These are phyloP conservation scores for Chloroclystis v-ata DNA, from an alignment of 2,888 invertebrate species.

Conservation along the genomic window DNA sequence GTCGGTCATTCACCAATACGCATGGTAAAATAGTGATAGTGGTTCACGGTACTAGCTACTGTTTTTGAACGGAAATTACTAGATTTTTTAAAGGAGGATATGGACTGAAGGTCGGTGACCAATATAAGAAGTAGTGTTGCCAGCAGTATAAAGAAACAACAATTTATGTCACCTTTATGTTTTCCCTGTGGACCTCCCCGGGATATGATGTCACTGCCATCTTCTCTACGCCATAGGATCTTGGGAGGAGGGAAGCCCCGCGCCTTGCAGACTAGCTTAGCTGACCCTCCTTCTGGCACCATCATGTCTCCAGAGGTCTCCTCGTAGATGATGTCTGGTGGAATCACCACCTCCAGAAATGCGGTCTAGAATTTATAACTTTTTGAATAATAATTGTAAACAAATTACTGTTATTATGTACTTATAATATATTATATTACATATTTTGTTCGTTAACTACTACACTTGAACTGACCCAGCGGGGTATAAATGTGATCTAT, in stretches of 20 bases:
- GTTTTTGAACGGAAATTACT: no score
- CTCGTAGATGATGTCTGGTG: slow-evolving; percentile 92
- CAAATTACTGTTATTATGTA: not conserved
- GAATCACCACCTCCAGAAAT: slow-evolving; percentile 92
- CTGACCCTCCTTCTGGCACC: slow-evolving; percentile 95
- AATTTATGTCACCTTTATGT: slow-evolving; percentile 86
- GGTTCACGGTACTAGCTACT: no score
- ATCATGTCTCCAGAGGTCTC: slow-evolving; percentile 95
- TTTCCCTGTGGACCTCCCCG: slow-evolving; percentile 85
- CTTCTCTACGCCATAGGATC: slow-evolving; percentile 92
- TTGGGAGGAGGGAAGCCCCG: slow-evolving; percentile 90
- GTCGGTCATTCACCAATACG: no score
- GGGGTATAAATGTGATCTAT: no score
- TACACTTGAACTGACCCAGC: no score
- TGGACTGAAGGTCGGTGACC: no score
- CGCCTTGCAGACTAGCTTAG: slow-evolving; percentile 91
- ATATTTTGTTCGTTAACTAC: no score
- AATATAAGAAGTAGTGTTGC: not conserved
- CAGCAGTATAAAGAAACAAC: no score
- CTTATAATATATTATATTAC: no score
- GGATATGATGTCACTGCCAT: slow-evolving; percentile 88
- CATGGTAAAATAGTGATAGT: no score
- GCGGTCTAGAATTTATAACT: slow-evolving; percentile 80
- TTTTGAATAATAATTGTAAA: not conserved
- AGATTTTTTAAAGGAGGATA: no score